Evolutionary conservation across 2,797 vertebrate species (phyloP).

Genomic region (Rhabdophis nuchalis): DNA sequence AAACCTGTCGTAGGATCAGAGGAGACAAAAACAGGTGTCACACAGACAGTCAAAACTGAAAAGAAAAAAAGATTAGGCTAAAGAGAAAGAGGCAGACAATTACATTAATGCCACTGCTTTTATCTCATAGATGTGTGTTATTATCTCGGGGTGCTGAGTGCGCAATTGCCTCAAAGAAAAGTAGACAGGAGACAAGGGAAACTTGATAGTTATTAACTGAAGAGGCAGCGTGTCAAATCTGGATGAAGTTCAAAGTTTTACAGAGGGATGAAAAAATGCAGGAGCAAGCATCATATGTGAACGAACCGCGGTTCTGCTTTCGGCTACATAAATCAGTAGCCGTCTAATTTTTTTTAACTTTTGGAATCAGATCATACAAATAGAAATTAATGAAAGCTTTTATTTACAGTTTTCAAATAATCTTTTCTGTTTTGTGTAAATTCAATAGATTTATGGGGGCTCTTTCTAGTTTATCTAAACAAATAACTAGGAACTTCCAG

Average conservation of each 20-base stretch:
- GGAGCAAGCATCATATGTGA: constrained; percentile 69
- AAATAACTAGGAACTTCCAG: constrained; percentile 37
- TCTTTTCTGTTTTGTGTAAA: constrained; percentile 63
- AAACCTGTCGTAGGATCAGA: constrained; percentile 90
- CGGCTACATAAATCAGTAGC: constrained; percentile 71
- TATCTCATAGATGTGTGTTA: constrained; percentile 85
- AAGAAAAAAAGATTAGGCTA: constrained; percentile 81
- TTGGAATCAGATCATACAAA: constrained; percentile 78
- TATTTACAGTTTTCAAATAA: constrained; percentile 64
- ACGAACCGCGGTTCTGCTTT: constrained; percentile 72
- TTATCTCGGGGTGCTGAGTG: constrained; percentile 84
- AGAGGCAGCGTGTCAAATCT: constrained; percentile 79
- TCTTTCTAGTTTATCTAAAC: constrained; percentile 18
- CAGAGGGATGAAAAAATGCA: constrained; percentile 70
- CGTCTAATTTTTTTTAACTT: constrained; percentile 65
- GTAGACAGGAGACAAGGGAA: constrained; percentile 80
- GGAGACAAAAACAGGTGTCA: constrained; percentile 96
- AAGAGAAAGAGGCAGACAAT: constrained; percentile 84
- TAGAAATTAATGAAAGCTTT: constrained; percentile 74
- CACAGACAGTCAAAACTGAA: constrained; percentile 84
- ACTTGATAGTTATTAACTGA: constrained; percentile 83
- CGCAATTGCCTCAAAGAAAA: constrained; percentile 81
- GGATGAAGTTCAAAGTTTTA: constrained; percentile 82
- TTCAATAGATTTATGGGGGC: constrained; percentile 42
- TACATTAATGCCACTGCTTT: constrained; percentile 86